Evolutionary conservation across 1,140 invertebrate species (phyloP), one percentile per base, ranked within the genome.

Genomic region (Scaptomyza pallida): DNA sequence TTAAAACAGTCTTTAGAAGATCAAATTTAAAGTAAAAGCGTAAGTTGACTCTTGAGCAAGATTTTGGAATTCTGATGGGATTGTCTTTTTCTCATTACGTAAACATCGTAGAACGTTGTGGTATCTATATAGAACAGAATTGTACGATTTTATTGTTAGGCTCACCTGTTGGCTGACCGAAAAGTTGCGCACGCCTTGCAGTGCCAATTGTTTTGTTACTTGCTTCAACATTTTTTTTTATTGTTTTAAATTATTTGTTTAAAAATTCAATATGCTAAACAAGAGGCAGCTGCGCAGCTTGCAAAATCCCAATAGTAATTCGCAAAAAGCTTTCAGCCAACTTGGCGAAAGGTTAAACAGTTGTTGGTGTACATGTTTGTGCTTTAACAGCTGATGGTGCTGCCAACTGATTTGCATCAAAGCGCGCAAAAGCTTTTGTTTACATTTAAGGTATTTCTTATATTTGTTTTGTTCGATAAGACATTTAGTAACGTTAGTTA

Each of bases 181-280:
- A 62, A 91, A 91, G 67, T 52, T 85, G 72, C 89, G 88, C 77
- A 89, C 80, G 56, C 89, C 82, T 68, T 90, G 89, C 76, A 90
- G 75, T 54, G 86, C 89, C 67, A 91, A 72, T 79, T 90, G 89
- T 75, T 89, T 91, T 57, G 82, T 78, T 19, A 89, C 89, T 89
- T 91, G 89, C 77, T 91, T 91, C 72, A 91, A 80, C 89, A 91
- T 91, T 69, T 85, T 85, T 55, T 26, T 73, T 56, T 56, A 50
- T 41, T 62, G 64, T 55, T 67, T 74, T 80, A 45, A 40, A 44
- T 57, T 47, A 80, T 43, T 75, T 74, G 19, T 55, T 80, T 77
- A 71, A 79, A 70, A 63, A 81, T 74, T 81, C 59, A 43, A 33
- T 63, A 41, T 37, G 59, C 57, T 48, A 69, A 70, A 74, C 71